These are phyloP conservation scores for Chrysogorgia sp. DNA, from an alignment of 92 coral and sea anemone species.

Conservation along the genomic window DNA sequence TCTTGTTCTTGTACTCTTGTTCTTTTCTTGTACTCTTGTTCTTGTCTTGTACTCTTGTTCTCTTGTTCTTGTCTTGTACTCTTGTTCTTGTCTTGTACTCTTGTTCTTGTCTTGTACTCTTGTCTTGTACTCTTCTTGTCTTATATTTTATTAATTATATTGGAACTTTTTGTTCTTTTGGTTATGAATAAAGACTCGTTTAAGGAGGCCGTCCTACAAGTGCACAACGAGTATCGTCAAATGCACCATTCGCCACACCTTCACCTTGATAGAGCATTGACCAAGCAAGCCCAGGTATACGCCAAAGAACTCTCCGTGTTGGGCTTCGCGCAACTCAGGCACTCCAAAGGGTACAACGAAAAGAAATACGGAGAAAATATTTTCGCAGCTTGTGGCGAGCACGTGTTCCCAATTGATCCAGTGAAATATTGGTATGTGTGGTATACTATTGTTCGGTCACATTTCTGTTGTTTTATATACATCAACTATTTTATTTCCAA, in stretches of 20 bases:
- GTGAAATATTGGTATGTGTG: conserved; percentile 35
- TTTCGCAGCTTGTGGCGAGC: conserved; percentile 19
- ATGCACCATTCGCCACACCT: conserved; percentile 42
- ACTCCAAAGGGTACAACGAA: conserved; percentile 23
- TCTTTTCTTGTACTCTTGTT: no score
- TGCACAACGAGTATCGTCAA: conserved; percentile 41
- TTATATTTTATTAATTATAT: no score
- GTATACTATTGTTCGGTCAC: background rate
- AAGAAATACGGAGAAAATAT: conserved; percentile 42
- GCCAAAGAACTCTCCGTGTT: conserved; percentile 34
- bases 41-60: no score
- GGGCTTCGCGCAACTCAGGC: conserved; percentile 27
- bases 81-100: no score
- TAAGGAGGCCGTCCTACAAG: conserved; percentile 21
- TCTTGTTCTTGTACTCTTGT: no score
- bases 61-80: no score
- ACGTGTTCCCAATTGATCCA: conserved; percentile 34
- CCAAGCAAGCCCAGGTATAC: conserved; percentile 32
- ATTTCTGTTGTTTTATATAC: background rate
- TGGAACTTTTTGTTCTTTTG: no score
- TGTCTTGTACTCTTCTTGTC: no score
- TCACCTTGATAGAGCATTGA: conserved; percentile 1
- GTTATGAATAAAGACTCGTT: conserved; percentile 14
- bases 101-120: no score
- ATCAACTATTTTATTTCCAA: background rate